Conservation (phyloP, 2,113 vertebrate genomes). For the Lota lota region DNA sequence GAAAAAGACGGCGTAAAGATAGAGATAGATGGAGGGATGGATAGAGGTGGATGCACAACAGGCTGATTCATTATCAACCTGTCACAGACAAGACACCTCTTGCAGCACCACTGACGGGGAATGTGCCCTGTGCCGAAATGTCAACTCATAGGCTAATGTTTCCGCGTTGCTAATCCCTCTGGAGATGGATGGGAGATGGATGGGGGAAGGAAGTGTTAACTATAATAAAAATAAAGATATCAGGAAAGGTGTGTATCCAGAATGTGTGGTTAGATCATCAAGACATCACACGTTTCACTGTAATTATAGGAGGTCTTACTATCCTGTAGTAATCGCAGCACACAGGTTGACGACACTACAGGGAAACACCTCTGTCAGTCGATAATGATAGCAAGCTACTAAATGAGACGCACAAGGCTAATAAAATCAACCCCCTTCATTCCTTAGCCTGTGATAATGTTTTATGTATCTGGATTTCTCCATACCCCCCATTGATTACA, state of each 20-base stretch:
- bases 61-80: constrained; percentile 27
- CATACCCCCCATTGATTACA: constrained; percentile 15
- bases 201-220: no score
- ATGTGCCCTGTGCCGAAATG: constrained; percentile 8
- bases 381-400: not conserved
- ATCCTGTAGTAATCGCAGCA: not conserved
- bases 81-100: constrained; percentile 7
- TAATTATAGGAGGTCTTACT: not conserved
- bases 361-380: not conserved
- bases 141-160: constrained; percentile 1
- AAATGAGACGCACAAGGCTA: constrained; percentile 12
- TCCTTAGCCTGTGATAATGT: not conserved
- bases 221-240: no score
- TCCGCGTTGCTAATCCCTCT: not conserved
- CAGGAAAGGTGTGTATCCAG: not conserved
- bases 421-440: not conserved
- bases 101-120: constrained; percentile 5
- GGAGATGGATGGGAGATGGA: no score
- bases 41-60: not conserved
- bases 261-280: no score
- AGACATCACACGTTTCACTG: not conserved
- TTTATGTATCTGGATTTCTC: not conserved
- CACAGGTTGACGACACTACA: not conserved
- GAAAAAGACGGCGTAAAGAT: not conserved
- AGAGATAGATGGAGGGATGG: not conserved